Base-by-base conservation (phyloP, 2,797 vertebrate species). In the Crenichthys baileyi region DNA sequence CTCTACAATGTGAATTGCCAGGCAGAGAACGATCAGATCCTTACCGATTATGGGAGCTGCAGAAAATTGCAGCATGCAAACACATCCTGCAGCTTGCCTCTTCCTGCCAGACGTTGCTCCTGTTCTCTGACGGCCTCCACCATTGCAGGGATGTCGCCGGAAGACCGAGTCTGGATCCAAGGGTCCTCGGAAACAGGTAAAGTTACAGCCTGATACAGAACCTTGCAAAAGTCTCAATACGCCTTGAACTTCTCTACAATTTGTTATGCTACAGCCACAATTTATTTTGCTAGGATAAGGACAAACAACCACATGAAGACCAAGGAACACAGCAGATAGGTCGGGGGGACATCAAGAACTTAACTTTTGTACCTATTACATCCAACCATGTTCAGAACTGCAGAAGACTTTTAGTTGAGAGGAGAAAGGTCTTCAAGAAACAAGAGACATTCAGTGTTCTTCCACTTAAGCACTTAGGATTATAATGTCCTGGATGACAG, bases 111-210 rank as follows among this genome's bases (percentile, higher is more conserved):
- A n/a, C 61, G 61, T 7, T 92, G 85, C 73, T 85, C 70, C 55
- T 95, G 95, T 61, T 13, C 79, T 12, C 75, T 96, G 60, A 90
- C 86, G 0, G 93, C 92, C 4, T 88, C 85, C 68, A 96, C 93
- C 70, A 88, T 90, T 0, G 93, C 77, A 0, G 95, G 95, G 3
- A 36, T 80, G 0, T 96, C 95, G 0, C 93, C 94, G 0, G 1
- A 78, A 4, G 90, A 92, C 13, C 24, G 24, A 1, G 71, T 94
- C 26, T 78, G 83, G 73, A 48, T 93, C 41, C 79, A 29, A 0
- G 65, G 76, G 46, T 29, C 77, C n/a, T 77, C 75, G 26, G 88
- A 91, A n/a, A 85, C 61, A 80, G 90, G 94, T 93, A 75, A 9
- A 4, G 56, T 13, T 8, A 6, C 24, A 70, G 24, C 41, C 41